phyloP scores from a whole-genome alignment of 2,888 invertebrate species.

The Chloroclystis v-ata region DNA sequence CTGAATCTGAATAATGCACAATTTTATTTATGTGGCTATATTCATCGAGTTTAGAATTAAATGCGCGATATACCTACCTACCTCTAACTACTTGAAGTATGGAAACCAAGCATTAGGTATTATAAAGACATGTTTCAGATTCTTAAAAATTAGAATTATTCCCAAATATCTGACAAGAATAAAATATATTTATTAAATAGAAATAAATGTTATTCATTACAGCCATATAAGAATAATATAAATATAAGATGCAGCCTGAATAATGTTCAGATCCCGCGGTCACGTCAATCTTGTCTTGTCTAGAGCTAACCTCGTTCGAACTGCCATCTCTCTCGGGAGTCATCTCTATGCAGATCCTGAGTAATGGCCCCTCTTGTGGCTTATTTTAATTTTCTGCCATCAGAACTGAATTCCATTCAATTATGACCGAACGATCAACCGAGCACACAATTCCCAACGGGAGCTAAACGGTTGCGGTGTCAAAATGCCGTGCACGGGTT shows the following conservation, averaged over 20 bases:
- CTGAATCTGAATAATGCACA: too few relatives aligned
- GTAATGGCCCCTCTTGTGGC: not conserved
- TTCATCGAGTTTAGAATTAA: too few relatives aligned
- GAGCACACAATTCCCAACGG: constrained; percentile 18
- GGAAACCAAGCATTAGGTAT: too few relatives aligned
- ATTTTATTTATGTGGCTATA: too few relatives aligned
- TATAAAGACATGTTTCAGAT: too few relatives aligned
- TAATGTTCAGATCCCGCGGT: not conserved
- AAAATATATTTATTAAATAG: too few relatives aligned
- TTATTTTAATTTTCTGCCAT: constrained; percentile 3
- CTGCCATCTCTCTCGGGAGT: not conserved
- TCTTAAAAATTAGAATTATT: too few relatives aligned
- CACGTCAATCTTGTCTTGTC: not conserved
- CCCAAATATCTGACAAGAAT: too few relatives aligned
- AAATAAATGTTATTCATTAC: too few relatives aligned
- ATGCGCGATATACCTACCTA: too few relatives aligned
- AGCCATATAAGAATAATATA: too few relatives aligned
- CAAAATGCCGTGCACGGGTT: constrained; percentile 2
- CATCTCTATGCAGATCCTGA: constrained; percentile 4
- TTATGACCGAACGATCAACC: constrained; percentile 16
- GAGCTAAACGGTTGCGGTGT: constrained; percentile 6
- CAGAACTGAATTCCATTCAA: constrained; percentile 17
- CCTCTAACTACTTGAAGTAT: too few relatives aligned
- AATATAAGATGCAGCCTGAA: not conserved
- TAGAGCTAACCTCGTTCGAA: not conserved